Evolutionary conservation across 2,797 vertebrate species (phyloP).

Genomic region (Spea hammondii): DNA sequence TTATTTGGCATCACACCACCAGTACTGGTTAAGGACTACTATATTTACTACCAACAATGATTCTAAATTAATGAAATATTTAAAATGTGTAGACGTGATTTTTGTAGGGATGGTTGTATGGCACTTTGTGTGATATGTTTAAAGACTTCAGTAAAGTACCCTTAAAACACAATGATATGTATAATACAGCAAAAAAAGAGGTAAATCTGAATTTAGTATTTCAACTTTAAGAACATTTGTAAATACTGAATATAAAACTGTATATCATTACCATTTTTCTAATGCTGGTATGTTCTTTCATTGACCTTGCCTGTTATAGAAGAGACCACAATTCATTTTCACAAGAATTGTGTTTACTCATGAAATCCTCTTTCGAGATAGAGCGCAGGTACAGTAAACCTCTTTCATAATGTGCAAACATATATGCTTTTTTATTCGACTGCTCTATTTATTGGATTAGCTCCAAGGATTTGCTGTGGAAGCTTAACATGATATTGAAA

Average conservation of each 20-base stretch:
- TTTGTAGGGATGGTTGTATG: too few relatives aligned
- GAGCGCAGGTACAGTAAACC: conserved; percentile 63
- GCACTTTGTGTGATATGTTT: too few relatives aligned
- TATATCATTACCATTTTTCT: conserved; percentile 49
- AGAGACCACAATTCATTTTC: conserved; percentile 23
- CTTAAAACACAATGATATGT: not conserved
- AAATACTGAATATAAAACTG: conserved; percentile 30
- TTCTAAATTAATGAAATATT: not conserved
- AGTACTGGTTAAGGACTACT: too few relatives aligned
- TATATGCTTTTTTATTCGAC: conserved; percentile 59
- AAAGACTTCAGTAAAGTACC: too few relatives aligned
- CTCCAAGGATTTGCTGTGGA: conserved; percentile 65
- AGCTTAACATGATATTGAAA: conserved; percentile 71
- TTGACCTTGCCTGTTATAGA: conserved; percentile 40
- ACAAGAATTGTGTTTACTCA: conserved; percentile 48
- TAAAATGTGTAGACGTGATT: too few relatives aligned
- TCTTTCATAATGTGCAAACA: conserved; percentile 59
- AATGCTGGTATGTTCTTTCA: conserved; percentile 27
- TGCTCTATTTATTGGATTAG: conserved; percentile 68
- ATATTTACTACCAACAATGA: not conserved
- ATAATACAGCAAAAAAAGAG: not conserved
- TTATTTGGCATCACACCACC: too few relatives aligned
- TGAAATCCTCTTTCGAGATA: conserved; percentile 48
- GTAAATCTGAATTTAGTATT: not conserved
- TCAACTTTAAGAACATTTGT: conserved; percentile 27